Evolutionary conservation across 1,140 invertebrate genomes (phyloP), one percentile per base, ranked within the genome.

Genomic region (Radopholus similis): DNA sequence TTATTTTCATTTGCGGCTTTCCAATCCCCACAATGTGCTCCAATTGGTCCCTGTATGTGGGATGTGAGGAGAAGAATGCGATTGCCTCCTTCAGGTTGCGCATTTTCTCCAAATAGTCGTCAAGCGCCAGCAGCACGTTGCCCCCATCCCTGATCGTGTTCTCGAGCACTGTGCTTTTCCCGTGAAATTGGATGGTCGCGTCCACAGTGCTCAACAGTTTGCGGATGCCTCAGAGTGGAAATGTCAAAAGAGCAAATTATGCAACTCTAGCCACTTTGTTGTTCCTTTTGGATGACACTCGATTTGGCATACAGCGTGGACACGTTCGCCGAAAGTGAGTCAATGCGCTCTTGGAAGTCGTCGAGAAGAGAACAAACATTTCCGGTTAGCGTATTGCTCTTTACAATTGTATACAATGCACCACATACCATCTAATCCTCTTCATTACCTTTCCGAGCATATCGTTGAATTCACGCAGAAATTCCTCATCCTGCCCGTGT

Each of bases 111-210:
- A 81, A 53, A 55, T 81, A 81, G 11, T 81, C 67, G 9, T 69
- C 65, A 9, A 81, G 58, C 53, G 77, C 59, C 23, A 62, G 68
- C 28, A 68, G 47, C 0, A 80, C 47, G 40, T 78, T 74, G 23
- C 74, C 40, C 1, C 8, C 72, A 37, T 65, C 69, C 13, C 76
- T 54, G 6, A 79, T 77, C 4, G 69, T 66, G 30, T 66, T 78
- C 55, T 79, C 77, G 3, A 79, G 66, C 32, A 73, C 80, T 42
- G 66, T 70, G 0, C 77, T 83, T 60, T 75, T 82, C 0, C 77
- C 78, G 34, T 82, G 82, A 23, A 81, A 83, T 64, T 81, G 78
- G 44, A 80, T 82, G 35, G 78, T 83, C 8, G 81, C 81, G 34
- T 81, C 80, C 5, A 82, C 78, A n/a, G 77, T 83, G 9, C 68